These are phyloP conservation scores for Streptopelia turtur DNA, from an alignment of 2,797 vertebrate genomes.

Conservation along the genomic window DNA sequence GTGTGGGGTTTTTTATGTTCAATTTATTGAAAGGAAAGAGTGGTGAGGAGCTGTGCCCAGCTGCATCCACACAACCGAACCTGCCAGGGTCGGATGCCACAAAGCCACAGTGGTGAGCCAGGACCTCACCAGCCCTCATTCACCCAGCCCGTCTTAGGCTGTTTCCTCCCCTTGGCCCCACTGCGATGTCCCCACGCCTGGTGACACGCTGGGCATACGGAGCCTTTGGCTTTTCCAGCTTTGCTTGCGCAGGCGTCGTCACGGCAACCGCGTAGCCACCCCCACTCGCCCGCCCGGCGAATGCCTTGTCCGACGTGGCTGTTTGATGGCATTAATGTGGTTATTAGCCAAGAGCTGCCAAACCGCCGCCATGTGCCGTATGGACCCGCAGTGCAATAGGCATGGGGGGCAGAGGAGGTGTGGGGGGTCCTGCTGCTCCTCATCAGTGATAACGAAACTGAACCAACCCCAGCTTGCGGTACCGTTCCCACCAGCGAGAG, in stretches of 20 bases:
- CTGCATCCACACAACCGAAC: rapidly evolving
- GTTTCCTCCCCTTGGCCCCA: neutral
- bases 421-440: neutral
- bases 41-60: rapidly evolving
- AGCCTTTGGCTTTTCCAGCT: slow-evolving; percentile 33
- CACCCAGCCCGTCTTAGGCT: neutral
- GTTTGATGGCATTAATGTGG: neutral
- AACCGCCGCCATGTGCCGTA: rapidly evolving
- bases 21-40: neutral
- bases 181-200: neutral
- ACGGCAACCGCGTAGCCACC: slow-evolving; percentile 37
- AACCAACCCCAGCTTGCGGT: rapidly evolving
- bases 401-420: neutral
- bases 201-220: slow-evolving; percentile 14
- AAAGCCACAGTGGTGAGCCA: rapidly evolving
- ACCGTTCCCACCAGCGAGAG: rapidly evolving
- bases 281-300: neutral
- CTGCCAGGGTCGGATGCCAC: rapidly evolving
- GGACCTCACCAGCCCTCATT: rapidly evolving
- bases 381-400: rapidly evolving
- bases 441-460: rapidly evolving
- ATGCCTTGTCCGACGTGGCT: neutral
- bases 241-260: slow-evolving; percentile 50
- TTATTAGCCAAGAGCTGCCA: rapidly evolving
- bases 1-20: rapidly evolving